Base-by-base conservation (phyloP, 1,140 invertebrate genomes). In the Drosophila quadrilineata region DNA sequence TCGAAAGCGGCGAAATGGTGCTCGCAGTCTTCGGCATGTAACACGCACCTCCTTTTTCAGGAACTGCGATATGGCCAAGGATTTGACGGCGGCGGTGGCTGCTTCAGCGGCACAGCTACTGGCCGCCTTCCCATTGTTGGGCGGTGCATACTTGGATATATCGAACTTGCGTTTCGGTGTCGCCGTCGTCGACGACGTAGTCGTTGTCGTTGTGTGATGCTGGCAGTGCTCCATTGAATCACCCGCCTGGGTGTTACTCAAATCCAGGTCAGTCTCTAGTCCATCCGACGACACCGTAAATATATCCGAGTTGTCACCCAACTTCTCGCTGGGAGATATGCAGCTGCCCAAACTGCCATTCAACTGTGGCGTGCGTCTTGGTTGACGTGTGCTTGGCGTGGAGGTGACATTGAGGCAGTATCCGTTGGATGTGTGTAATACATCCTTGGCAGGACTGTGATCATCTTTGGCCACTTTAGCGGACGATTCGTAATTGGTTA, bases 251-350 rank as follows among this genome's bases (percentile, higher is more conserved):
- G 66, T 80, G 19, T 88, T 88, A 40, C 87, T 88, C n/a, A 89
- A 24, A 66, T 89, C 87, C 33, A 89, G 41, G 67, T 89, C 88
- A 0, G 88, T 89, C 9, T 89, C 88, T 28, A 89, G 29, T 0
- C 88, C 88, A 69, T 89, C 88, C 0, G 88, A 89, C 0, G 88
- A 89, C 0, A 89, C 88, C 0, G 88, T 89, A 14, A 89, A 89
- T 21, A 89, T 89, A 45, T 89, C 88, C 0, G 88, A 89, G 50
- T 87, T 88, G 14, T 89, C 88, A 0, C 86, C 86, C 6, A 88
- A 35, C 8, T 89, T 89, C 31, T 89, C 88, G 33, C 82, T 89
- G 0, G 88, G 80, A 22, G 88, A 88, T 6, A 89, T 82, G 35
- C 87, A 88, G 22, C 87, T 89, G 2, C 79, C 87, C 5, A 88